Evolutionary conservation across 2,888 invertebrate species (phyloP), one percentile per base, ranked within the genome.

Genomic region (Dryococelus australis): DNA sequence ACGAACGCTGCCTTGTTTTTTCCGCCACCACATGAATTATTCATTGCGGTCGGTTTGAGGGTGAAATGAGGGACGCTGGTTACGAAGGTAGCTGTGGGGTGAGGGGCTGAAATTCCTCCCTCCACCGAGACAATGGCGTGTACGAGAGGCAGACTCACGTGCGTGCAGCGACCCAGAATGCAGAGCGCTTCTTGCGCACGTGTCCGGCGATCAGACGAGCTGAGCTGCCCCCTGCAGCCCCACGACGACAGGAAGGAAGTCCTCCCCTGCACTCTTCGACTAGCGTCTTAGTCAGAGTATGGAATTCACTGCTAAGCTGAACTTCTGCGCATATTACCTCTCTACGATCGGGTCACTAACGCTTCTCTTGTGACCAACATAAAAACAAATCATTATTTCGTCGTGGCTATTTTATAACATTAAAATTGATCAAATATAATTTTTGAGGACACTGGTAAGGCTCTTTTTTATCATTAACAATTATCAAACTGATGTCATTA

Each of bases 181-280:
- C 65, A 65, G 3, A 10, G 65, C 65, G 65, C 65, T 65, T 65
- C 65, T 24, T n/a, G 65, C 65, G 65, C 65, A 65, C 65, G 65
- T 65, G 65, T 3, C 65, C 20, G 35, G 35, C 35, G 35, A 35
- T 4, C 2, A 35, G 35, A 4, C 35, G 35, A 35, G 35, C 35
- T 35, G 35, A n/a, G 10, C 10, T 16, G 13, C 5, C 13, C 65
- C n/a, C 24, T 65, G 24, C 65, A 65, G 65, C 65, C 65, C 65
- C 65, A 16, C 65, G 65, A 65, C 65, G 65, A 65, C 65, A 65
- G 65, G 65, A 65, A 65, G 65, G 65, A 65, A 65, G 65, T 24
- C 65, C 51, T 51, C 51, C 51, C 51, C 51, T 51, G 12, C 51
- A 20, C 35, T 4, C 35, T 35, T 51, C 51, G 4, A 51, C 51